phyloP scores from a whole-genome alignment of 2,113 vertebrate genomes.

The Trogon melanurus region DNA sequence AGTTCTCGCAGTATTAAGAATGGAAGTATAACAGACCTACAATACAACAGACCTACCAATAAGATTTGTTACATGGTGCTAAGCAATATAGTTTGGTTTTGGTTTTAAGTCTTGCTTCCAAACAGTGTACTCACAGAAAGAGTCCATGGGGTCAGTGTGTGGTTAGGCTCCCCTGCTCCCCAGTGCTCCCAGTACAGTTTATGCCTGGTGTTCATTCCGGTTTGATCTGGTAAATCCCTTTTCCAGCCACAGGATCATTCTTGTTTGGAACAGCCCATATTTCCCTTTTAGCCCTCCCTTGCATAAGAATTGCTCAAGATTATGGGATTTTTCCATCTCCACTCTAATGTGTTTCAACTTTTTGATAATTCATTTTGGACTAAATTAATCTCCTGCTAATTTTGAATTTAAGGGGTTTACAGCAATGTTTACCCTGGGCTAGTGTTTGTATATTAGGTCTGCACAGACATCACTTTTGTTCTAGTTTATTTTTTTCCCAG shows the following conservation, averaged over 20 bases:
- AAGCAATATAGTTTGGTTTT: neutral
- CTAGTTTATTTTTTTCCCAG: too few species aligned
- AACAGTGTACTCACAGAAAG: neutral
- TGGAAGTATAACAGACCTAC: neutral
- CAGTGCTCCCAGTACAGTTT: neutral
- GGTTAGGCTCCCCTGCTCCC: neutral
- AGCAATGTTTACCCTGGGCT: neutral
- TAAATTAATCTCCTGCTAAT: neutral
- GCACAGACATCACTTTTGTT: neutral
- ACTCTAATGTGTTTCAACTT: neutral
- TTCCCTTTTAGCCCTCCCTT: neutral
- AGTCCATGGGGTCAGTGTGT: accelerated
- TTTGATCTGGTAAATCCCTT: neutral
- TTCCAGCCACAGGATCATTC: neutral
- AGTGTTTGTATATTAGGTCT: neutral
- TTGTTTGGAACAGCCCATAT: neutral
- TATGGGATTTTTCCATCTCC: neutral
- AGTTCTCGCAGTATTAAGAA: neutral
- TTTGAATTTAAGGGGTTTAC: neutral
- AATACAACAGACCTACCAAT: neutral
- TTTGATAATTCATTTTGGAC: neutral
- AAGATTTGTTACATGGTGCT: neutral
- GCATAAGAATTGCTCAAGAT: neutral
- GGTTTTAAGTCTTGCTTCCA: neutral
- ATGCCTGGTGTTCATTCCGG: accelerated